Evolutionary conservation across 92 coral and sea anemone species (phyloP).

Genomic region (Epizoanthus rinbou): DNA sequence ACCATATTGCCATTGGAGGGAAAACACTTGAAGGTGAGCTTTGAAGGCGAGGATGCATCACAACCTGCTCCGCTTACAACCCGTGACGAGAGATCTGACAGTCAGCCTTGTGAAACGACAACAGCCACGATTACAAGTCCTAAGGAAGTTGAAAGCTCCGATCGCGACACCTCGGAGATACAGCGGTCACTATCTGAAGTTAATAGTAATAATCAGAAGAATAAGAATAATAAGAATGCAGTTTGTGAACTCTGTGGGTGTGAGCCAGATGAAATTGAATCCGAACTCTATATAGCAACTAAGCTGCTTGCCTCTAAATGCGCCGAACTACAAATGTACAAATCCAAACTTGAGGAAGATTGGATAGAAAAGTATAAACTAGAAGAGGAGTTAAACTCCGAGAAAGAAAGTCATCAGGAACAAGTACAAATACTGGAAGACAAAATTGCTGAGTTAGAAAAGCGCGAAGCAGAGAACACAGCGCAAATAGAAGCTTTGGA

Average conservation of each 20-base stretch:
- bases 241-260: constrained; percentile 13
- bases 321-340: constrained; percentile 58
- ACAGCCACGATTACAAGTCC: not conserved
- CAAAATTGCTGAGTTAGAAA: constrained; percentile 21
- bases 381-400: constrained; percentile 64
- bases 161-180: not conserved
- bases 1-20: constrained; percentile 17
- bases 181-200: not conserved
- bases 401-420: constrained; percentile 45
- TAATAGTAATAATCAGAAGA: not conserved
- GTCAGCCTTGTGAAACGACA: not conserved
- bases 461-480: not conserved
- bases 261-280: constrained; percentile 47
- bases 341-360: constrained; percentile 63
- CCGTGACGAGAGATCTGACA: not conserved
- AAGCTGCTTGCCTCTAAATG: constrained; percentile 59
- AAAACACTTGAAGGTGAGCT: not conserved
- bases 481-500: constrained; percentile 51
- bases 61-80: not conserved
- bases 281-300: constrained; percentile 53
- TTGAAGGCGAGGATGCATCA: not conserved
- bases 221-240: too few species aligned
- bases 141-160: not conserved
- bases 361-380: constrained; percentile 60
- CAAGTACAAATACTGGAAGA: constrained; percentile 49